Evolutionary conservation across 2,113 vertebrate species (phyloP), one percentile per base, ranked within the genome.

Genomic region (Ia io): DNA sequence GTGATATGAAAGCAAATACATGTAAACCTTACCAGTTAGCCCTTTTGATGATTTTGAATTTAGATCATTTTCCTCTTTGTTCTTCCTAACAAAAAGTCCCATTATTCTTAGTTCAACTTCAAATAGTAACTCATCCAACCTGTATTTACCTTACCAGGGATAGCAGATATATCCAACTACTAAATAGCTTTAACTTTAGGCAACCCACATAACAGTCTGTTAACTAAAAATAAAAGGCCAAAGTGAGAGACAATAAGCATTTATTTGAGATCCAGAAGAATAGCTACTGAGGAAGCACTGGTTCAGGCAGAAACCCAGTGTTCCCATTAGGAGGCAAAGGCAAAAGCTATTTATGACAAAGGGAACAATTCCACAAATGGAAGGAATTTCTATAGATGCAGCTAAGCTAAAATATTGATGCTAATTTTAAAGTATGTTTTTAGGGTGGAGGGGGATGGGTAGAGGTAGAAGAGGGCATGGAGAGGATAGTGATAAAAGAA

Each of bases 31-130:
- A 51, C 30, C 61, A 80, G 18, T 86, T 80, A 28, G 73, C 86
- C 32, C 40, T 92, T 94, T 79, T 37, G n/a, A 69, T 37, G 49
- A 80, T 67, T 89, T 61, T 85, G 79, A 9, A 90, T 14, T 92
- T 90, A 86, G 35, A 77, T 77, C 16, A 85, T 70, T 53, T 14
- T 63, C 53, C 77, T 86, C 53, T 92, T 84, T 80, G 42, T 90
- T 76, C 85, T 69, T 89, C 74, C 47, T 70, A 10, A 88, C 7
- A 90, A 84, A 88, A 76, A 82, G 18, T 82, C 49, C 6, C 59
- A 44, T 40, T 51, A 93, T 69, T 84, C n/a, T 80, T 80, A 63
- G 44, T 95, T 91, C 71, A 90, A 76, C 28, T 74, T 83, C n/a
- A 69, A 59, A 59, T 8, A 35, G 37, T 59, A 76, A 77, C 7